These are phyloP conservation scores for Porites divaricata DNA, from an alignment of 92 coral and sea anemone genomes.

Conservation along the genomic window DNA sequence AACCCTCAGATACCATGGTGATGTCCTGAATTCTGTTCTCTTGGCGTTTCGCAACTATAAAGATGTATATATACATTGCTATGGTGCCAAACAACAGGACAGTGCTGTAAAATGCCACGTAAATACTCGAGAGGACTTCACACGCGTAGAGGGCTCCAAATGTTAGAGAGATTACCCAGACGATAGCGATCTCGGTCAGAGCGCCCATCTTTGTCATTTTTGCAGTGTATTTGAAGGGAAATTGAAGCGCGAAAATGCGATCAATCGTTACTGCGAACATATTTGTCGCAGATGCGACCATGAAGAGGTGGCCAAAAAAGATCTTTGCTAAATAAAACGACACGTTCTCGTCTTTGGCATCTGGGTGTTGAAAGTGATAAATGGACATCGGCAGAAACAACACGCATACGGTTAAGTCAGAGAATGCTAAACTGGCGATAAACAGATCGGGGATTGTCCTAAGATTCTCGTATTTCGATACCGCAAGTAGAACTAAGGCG, in stretches of 20 bases:
- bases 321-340: not conserved
- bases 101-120: constrained; percentile 16
- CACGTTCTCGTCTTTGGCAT: not conserved
- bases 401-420: constrained; percentile 62
- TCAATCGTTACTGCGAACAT: constrained; percentile 76
- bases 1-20: not conserved
- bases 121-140: not conserved
- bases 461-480: constrained; percentile 33
- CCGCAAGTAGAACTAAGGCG: constrained; percentile 49
- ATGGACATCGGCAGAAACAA: constrained; percentile 50
- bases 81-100: constrained; percentile 30
- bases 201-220: constrained; percentile 36
- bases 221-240: constrained; percentile 51
- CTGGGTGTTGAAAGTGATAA: constrained; percentile 13
- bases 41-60: constrained; percentile 53
- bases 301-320: constrained; percentile 54
- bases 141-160: constrained; percentile 17
- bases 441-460: constrained; percentile 73
- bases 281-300: constrained; percentile 70
- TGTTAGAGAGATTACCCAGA: constrained; percentile 46
- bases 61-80: constrained; percentile 50
- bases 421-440: constrained; percentile 73
- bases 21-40: constrained; percentile 37
- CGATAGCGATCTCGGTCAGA: constrained; percentile 3
- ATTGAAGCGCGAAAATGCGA: constrained; percentile 54